Percentiles rank a stretch among this genome's conserved stretches.
phyloP scores from a whole-genome alignment of 2,797 vertebrate genomes.

The Rhyacichthys aspro region DNA sequence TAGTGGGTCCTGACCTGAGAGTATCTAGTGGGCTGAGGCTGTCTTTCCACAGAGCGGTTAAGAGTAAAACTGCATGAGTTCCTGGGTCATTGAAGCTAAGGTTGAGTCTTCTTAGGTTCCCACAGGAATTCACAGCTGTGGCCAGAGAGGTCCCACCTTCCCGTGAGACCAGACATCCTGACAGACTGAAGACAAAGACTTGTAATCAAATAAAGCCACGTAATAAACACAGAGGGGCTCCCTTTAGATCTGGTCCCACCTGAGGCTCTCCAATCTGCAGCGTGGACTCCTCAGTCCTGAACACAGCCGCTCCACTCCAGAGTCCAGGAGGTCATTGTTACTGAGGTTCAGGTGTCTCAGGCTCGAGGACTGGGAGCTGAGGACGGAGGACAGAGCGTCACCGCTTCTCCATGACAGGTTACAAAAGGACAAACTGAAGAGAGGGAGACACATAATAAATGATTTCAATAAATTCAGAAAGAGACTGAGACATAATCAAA shows the following conservation, averaged over 20 bases:
- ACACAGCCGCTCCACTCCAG: not conserved
- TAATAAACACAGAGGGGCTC: too few relatives aligned
- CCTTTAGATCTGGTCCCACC: not conserved
- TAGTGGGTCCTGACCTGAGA: not conserved
- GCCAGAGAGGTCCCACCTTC: not conserved
- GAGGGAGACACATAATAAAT: too few relatives aligned
- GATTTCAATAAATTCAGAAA: not conserved
- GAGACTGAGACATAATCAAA: not conserved
- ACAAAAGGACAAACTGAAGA: constrained; percentile 5
- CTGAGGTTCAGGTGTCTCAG: constrained; percentile 3
- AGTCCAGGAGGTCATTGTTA: constrained; percentile 8
- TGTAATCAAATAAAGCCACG: too few relatives aligned
- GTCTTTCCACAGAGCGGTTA: not conserved
- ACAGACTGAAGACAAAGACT: not conserved
- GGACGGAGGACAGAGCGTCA: not conserved
- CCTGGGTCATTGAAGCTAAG: constrained; percentile 5
- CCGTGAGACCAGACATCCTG: constrained; percentile 1
- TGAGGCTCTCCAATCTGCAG: constrained; percentile 1
- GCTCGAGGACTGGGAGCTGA: not conserved
- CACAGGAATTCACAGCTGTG: not conserved
- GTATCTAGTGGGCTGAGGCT: not conserved
- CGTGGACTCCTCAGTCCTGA: not conserved
- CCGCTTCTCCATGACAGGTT: not conserved
- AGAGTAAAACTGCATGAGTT: not conserved
- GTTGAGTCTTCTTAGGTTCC: not conserved